These are phyloP conservation scores for Trilocha varians DNA, from an alignment of 2,888 invertebrate genomes.

Conservation along the genomic window DNA sequence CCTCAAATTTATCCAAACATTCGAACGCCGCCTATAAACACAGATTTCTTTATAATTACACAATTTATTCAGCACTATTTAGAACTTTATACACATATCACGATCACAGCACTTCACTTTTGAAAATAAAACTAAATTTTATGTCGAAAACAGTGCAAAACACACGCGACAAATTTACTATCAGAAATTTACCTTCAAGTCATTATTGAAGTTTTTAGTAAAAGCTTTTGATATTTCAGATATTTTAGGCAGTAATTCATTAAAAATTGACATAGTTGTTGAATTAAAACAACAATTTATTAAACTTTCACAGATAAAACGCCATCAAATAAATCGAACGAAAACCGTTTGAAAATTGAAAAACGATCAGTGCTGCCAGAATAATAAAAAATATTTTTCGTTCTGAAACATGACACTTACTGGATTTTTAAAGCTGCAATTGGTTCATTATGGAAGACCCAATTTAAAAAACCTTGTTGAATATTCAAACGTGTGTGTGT, in stretches of 20 bases:
- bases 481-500: too few relatives aligned
- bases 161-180: conserved; percentile 9
- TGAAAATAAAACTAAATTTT: neutral
- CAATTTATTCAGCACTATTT: neutral
- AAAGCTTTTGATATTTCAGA: conserved; percentile 39
- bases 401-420: too few relatives aligned
- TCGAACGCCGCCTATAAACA: conserved; percentile 45
- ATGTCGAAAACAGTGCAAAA: conserved; percentile 4
- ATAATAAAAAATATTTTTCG: conserved; percentile 8
- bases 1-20: conserved; percentile 47
- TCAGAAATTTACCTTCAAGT: conserved; percentile 43
- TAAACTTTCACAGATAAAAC: conserved; percentile 44
- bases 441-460: too few relatives aligned
- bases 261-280: conserved; percentile 59
- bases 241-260: conserved; percentile 50
- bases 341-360: conserved; percentile 70
- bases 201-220: conserved; percentile 39
- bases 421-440: too few relatives aligned
- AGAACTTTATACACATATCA: neutral
- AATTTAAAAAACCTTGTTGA: too few relatives aligned
- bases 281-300: conserved; percentile 33
- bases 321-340: conserved; percentile 45
- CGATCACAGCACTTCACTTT: neutral
- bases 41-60: conserved; percentile 7
- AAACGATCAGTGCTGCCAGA: conserved; percentile 31